Evolutionary conservation across 2,888 invertebrate genomes (phyloP), one percentile per base, ranked within the genome.

Genomic region (Drosophila monieri): DNA sequence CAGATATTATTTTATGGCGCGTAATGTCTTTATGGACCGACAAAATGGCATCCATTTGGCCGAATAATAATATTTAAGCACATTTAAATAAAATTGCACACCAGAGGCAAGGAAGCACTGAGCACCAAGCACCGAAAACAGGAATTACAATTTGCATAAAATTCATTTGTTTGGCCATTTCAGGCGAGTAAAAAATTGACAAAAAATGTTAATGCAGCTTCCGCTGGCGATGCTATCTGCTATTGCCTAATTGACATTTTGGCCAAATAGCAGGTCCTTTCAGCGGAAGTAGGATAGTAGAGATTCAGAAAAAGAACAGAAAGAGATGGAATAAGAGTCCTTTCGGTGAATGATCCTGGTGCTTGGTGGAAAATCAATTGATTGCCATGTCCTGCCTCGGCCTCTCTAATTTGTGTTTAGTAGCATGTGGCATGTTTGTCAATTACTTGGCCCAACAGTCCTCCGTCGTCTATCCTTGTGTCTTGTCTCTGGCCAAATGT

Each of bases 1-100:
- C 9, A 49, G 56, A 83, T 88, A 89, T 89, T 90, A 85, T 89
- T 89, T 90, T 88, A 89, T 89, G 85, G 79, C 71, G 84, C 89
- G 80, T 86, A 88, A 88, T 87, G 90, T 83, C 88, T 90, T 89
- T 89, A 88, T 86, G 83, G 69, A 60, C 55, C 44, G 44, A 54
- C 85, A 74, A 75, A 83, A 85, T 70, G 76, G 72, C 70, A 67
- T 68, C 74, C 67, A 77, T 66, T 78, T 80, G 76, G 72, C 60
- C 60, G 41, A 52, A 55, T 70, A 46, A 61, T 52, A 55, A 83
- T 69, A 76, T 81, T 75, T 78, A 76, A 62, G 74, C 54, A 73
- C 70, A 78, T 74, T 80, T 70, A 47, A 71, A 65, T 66, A 46
- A 70, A 81, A 73, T 61, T 66, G 49, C 66, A 65, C 67, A 70